phyloP scores from a whole-genome alignment of 2,113 vertebrate species.

The Entomyzon cyanotis region DNA sequence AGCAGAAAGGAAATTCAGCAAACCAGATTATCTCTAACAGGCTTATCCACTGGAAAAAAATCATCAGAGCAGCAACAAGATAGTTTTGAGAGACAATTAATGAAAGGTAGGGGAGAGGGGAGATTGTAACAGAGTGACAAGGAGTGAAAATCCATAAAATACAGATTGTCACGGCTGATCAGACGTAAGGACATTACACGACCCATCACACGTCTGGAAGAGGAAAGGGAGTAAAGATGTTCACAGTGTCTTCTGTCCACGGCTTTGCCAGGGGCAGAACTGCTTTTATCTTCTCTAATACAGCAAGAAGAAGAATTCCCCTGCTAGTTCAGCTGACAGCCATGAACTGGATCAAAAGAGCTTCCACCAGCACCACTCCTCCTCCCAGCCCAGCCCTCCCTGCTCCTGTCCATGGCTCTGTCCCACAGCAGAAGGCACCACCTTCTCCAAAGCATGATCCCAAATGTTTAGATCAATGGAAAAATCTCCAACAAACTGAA shows the following conservation, averaged over 20 bases:
- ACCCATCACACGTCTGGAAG: not conserved
- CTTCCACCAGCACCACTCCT: not conserved
- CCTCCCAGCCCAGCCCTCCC: not conserved
- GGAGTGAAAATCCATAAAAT: not conserved
- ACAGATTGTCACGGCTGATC: not conserved
- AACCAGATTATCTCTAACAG: constrained; percentile 68
- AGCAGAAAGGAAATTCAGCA: constrained; percentile 59
- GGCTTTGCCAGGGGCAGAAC: not conserved
- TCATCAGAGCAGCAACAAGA: constrained; percentile 10
- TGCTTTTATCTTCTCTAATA: not conserved
- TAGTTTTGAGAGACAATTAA: constrained; percentile 45
- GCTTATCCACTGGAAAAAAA: constrained; percentile 51
- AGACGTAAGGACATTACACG: not conserved
- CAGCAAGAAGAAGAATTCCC: not conserved
- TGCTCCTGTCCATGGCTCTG: rapidly evolving
- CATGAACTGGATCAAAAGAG: not conserved
- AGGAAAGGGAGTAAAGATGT: not conserved
- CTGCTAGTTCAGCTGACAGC: not conserved
- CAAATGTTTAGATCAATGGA: rapidly evolving
- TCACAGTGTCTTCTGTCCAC: not conserved
- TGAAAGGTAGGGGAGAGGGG: not conserved
- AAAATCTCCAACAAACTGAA: not conserved
- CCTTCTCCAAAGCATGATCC: not conserved
- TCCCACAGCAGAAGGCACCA: rapidly evolving
- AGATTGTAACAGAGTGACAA: constrained; percentile 24